Conservation (phyloP, 2,888 invertebrate species). For the Drosophila paramelanica region DNA sequence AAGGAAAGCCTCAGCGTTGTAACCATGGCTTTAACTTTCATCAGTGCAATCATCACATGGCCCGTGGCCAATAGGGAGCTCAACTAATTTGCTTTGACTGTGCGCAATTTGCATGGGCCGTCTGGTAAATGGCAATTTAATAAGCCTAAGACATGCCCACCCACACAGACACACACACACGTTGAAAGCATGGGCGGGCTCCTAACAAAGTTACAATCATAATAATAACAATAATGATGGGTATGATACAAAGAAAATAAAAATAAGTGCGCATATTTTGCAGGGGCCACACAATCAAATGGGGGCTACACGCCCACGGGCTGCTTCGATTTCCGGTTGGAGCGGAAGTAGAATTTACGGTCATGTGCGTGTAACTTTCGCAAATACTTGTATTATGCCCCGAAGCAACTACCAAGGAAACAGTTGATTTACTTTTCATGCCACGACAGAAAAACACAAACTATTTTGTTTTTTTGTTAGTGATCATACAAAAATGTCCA, state of each 20-base stretch:
- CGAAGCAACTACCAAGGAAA: constrained; percentile 47
- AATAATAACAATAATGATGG: constrained; percentile 57
- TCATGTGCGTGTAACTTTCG: constrained; percentile 38
- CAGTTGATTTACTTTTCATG: constrained; percentile 36
- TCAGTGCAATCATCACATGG: constrained; percentile 52
- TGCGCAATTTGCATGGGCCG: constrained; percentile 54
- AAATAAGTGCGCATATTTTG: constrained; percentile 9
- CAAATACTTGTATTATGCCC: constrained; percentile 45
- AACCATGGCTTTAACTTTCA: constrained; percentile 1
- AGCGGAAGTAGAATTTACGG: constrained; percentile 52
- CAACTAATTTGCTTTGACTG: constrained; percentile 59
- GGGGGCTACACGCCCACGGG: constrained; percentile 17
- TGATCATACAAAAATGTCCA: neutral
- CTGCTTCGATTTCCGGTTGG: constrained; percentile 56
- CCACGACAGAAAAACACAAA: neutral
- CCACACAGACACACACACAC: neutral
- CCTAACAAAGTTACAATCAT: constrained; percentile 60
- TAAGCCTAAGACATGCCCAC: constrained; percentile 44
- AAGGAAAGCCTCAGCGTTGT: neutral
- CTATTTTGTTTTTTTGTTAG: neutral
- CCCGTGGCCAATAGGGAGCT: constrained; percentile 23
- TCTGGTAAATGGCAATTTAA: constrained; percentile 66
- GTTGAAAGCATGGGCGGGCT: neutral
- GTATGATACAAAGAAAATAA: constrained; percentile 18
- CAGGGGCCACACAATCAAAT: constrained; percentile 5